A percentile compares a stretch with the other conserved stretches of the same genome.
These are phyloP conservation scores for Pandemis heparana DNA, from an alignment of 2,888 invertebrate species.

Conservation along the genomic window DNA sequence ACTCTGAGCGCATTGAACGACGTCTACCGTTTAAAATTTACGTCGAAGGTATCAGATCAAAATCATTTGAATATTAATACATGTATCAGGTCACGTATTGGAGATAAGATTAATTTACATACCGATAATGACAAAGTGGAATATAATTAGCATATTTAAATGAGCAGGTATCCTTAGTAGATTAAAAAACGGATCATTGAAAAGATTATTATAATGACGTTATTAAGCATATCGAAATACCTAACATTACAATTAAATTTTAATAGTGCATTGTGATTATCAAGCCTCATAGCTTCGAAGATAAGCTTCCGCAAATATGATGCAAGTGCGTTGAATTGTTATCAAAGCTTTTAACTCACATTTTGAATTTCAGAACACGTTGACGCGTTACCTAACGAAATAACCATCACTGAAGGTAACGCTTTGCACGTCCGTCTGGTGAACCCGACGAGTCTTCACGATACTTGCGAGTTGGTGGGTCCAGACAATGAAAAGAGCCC, in stretches of 20 bases:
- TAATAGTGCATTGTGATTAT: not conserved
- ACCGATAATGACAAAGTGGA: constrained; percentile 8
- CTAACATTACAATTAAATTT: not conserved
- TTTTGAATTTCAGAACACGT: constrained; percentile 32
- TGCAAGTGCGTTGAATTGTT: not conserved
- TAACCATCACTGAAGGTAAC: constrained; percentile 38
- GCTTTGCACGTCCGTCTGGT: constrained; percentile 29
- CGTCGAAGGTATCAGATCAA: constrained; percentile 40
- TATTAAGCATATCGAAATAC: not conserved
- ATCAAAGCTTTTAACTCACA: not conserved
- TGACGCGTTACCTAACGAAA: constrained; percentile 23
- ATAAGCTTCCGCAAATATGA: not conserved
- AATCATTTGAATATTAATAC: constrained; percentile 10
- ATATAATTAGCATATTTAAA: constrained; percentile 6
- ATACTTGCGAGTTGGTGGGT: constrained; percentile 23
- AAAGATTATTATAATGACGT: not conserved
- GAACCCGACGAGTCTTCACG: constrained; percentile 17
- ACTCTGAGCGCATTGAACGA: constrained; percentile 19
- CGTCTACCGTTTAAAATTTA: constrained; percentile 34
- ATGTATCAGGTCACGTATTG: constrained; percentile 35
- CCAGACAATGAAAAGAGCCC: constrained; percentile 14
- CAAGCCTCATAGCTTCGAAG: not conserved
- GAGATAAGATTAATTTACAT: constrained; percentile 30
- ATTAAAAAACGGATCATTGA: not conserved
- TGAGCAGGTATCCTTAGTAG: not conserved